These are phyloP conservation scores for Allacma fusca DNA, from an alignment of 2,888 invertebrate genomes.

Conservation along the genomic window DNA sequence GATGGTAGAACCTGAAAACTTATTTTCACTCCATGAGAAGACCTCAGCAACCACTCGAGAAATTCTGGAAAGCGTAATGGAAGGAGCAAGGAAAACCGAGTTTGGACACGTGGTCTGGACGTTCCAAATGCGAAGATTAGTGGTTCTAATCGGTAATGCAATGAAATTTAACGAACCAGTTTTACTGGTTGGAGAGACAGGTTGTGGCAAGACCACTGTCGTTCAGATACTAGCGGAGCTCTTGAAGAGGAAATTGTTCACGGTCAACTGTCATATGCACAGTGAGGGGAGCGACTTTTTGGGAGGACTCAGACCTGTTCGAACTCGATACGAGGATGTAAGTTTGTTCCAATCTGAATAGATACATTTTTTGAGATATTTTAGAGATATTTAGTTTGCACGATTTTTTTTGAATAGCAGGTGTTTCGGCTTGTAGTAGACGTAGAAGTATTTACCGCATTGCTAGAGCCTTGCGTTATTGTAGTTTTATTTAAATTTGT, in stretches of 20 bases:
- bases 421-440: not conserved
- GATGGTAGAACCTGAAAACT: slow-evolving; percentile 53
- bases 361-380: not conserved
- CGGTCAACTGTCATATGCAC: slow-evolving; percentile 98
- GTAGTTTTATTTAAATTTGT: not conserved
- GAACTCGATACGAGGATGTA: slow-evolving; percentile 67
- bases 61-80: slow-evolving; percentile 73
- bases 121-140: slow-evolving; percentile 79
- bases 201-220: slow-evolving; percentile 96
- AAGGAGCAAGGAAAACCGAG: slow-evolving; percentile 63
- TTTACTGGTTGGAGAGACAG: slow-evolving; percentile 95
- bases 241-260: slow-evolving; percentile 73
- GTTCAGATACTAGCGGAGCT: slow-evolving; percentile 88
- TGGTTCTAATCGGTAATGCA: slow-evolving; percentile 77
- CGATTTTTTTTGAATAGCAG: too few relatives aligned
- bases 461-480: not conserved
- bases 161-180: slow-evolving; percentile 92
- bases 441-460: too few relatives aligned
- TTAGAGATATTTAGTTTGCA: too few relatives aligned
- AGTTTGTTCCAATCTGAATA: not conserved
- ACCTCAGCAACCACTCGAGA: slow-evolving; percentile 80
- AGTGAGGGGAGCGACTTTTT: slow-evolving; percentile 98
- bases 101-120: slow-evolving; percentile 94
- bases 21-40: slow-evolving; percentile 63
- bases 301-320: slow-evolving; percentile 90